A percentile compares a stretch with the other conserved stretches of the same genome.
phyloP scores from a whole-genome alignment of 2,888 invertebrate genomes.

The Cheilosia scutellata region DNA sequence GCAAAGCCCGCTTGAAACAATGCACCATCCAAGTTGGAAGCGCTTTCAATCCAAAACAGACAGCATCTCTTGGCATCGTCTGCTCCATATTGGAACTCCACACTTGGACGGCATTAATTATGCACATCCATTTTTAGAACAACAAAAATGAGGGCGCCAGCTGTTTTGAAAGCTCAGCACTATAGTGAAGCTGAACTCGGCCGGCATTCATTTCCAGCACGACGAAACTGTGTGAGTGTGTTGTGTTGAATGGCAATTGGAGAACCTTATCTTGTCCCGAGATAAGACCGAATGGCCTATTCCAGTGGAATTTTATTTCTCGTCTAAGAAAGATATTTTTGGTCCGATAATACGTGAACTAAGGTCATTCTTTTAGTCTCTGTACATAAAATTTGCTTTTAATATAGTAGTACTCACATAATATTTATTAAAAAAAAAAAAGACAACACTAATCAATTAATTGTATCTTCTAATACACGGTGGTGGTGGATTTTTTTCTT shows the following conservation, averaged over 20 bases:
- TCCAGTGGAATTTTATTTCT: conserved; percentile 67
- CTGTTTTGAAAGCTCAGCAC: conserved; percentile 68
- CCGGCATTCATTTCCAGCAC: conserved; percentile 54
- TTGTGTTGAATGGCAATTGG: conserved; percentile 38
- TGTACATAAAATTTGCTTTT: conserved; percentile 24
- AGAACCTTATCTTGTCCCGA: conserved; percentile 67
- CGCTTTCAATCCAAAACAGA: background rate
- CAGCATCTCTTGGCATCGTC: background rate
- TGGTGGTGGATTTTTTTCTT: conserved; percentile 54
- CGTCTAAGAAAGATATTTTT: conserved; percentile 64
- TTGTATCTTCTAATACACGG: conserved; percentile 17
- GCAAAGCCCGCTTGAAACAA: background rate
- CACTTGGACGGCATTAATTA: conserved; percentile 43
- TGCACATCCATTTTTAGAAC: conserved; percentile 69
- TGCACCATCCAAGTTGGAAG: no score
- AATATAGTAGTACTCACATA: background rate
- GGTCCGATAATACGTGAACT: conserved; percentile 55
- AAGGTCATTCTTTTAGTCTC: conserved; percentile 37
- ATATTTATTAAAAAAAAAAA: conserved; percentile 5
- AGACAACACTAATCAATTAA: conserved; percentile 51
- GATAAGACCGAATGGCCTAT: conserved; percentile 66
- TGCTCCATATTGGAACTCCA: background rate
- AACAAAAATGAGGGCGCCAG: conserved; percentile 60
- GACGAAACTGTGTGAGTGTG: conserved; percentile 34
- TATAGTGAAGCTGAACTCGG: conserved; percentile 39